These are phyloP conservation scores for Julus scanicus DNA, from an alignment of 2,888 invertebrate genomes.

Conservation along the genomic window DNA sequence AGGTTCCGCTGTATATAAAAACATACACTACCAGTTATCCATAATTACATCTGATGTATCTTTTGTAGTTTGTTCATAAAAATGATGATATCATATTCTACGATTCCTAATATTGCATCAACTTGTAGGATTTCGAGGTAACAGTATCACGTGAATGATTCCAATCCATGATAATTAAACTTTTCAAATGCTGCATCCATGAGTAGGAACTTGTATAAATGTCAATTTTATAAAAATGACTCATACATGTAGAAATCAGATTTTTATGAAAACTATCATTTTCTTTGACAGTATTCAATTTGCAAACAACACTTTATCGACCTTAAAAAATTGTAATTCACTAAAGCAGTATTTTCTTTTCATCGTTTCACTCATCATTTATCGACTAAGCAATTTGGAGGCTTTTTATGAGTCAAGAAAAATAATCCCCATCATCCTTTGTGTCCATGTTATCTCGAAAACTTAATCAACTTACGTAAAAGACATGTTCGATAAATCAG, in stretches of 20 bases:
- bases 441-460: slow-evolving; percentile 26
- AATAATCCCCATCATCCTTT: background rate
- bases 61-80: too few relatives aligned
- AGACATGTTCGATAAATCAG: slow-evolving; percentile 14
- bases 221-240: too few relatives aligned
- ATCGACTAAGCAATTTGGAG: slow-evolving; percentile 31
- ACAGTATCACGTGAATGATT: background rate
- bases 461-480: slow-evolving; percentile 41
- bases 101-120: too few relatives aligned
- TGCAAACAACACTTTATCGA: background rate
- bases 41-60: too few relatives aligned
- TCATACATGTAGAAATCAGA: background rate
- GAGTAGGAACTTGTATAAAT: background rate
- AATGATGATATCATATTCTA: too few relatives aligned
- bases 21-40: too few relatives aligned
- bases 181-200: background rate
- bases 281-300: background rate
- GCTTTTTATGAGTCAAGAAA: background rate
- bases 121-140: background rate
- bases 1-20: too few relatives aligned
- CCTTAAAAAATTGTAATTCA: background rate
- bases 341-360: background rate
- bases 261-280: background rate
- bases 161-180: background rate
- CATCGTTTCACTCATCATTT: slow-evolving; percentile 35